Evolutionary conservation across 2,888 invertebrate species (phyloP), one percentile per base, ranked within the genome.

Genomic region (Callinectes sapidus): DNA sequence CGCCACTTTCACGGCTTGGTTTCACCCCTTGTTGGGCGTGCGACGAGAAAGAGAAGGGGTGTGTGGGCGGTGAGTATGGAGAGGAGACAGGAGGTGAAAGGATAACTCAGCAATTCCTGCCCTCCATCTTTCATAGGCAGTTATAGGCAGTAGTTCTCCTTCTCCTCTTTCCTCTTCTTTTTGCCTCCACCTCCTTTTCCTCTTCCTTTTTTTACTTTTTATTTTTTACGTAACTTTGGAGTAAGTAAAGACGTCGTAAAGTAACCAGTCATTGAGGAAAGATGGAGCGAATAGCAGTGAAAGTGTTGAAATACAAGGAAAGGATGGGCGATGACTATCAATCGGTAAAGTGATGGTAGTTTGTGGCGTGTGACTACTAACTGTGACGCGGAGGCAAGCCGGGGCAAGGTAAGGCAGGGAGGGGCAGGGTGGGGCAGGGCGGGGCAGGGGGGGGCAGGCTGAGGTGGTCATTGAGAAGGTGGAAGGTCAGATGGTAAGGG

Each of bases 21-120:
- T 87, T 87, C 87, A 54, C 87, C 87, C 87, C 87, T 87, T 87
- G 13, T 87, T 87, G 54, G 87, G 87, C 54, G n/a, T 10, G 54
- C 28, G 54, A 48, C 28, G 87, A 18, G 42, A 14, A 13, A 8
- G 54, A 3, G 54, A 5, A 18, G 2, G 48, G 1, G 81, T 18
- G 81, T 81, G 35, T 35, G 28, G 81, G 81, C 81, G 81, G 81
- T 0, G n/a, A n/a, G 32, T 81, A 81, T 81, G 81, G 81, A 32
- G 81, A 81, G 16, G 32, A 71, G 71, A 28, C 71, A 10, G 35
- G 81, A 81, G 18, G 81, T 81, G 81, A 81, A 81, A 35, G 81
- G 81, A 81, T 35, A 81, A 81, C 81, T 81, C 0, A 35, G 32
- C 13, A 13, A 35, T 48, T 6, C 48, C 48, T 48, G 48, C 48